Evolutionary conservation across 2,797 vertebrate genomes (phyloP), one percentile per base, ranked within the genome.

Genomic region (Kryptolebias ocellatus): DNA sequence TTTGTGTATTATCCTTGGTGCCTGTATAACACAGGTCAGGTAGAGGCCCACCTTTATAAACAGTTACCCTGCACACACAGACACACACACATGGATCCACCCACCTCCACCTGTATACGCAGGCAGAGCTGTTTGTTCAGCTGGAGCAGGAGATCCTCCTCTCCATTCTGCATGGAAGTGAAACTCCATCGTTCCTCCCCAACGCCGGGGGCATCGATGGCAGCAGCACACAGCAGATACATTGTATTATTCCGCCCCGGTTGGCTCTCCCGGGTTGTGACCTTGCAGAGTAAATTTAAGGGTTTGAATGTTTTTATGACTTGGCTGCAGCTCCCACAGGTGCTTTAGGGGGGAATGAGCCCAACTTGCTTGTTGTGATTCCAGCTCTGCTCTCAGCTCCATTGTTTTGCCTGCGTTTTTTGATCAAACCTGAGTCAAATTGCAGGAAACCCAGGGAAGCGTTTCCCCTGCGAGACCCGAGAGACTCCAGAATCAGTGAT

Each of bases 121-220:
- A 67, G 74, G 67, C 53, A n/a, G 34, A 62, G 70, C 66, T 91
- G 88, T 92, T 93, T 92, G 81, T 86, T 90, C 90, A 92, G 93
- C 91, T 93, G 91, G 67, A 65, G 59, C 10, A 53, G 24, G 28
- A 46, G 70, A 78, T 87, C 81, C 78, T 90, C 85, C 78, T 85
- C 65, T 67, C 62, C 53, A 67, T 70, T 63, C 57, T 39, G 67
- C 16, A 1, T 59, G 44, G 67, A 77, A 77, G 67, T 76, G 68
- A 67, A 67, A 77, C 70, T 84, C 69, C 72, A 70, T 42, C 27
- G 62, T 74, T 78, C 17, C 60, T 76, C 74, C 75, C 62, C 15
- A 3, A 62, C 66, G 70, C 80, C 52, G 4, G 28, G 52, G 70
- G 78, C 72, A 74, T 27, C 15, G 9, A 67, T 77, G 69, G 73